A percentile compares a stretch with the other conserved stretches of the same genome.
These are phyloP conservation scores for Parthenolecanium corni DNA, from an alignment of 2,888 invertebrate genomes.

Conservation along the genomic window DNA sequence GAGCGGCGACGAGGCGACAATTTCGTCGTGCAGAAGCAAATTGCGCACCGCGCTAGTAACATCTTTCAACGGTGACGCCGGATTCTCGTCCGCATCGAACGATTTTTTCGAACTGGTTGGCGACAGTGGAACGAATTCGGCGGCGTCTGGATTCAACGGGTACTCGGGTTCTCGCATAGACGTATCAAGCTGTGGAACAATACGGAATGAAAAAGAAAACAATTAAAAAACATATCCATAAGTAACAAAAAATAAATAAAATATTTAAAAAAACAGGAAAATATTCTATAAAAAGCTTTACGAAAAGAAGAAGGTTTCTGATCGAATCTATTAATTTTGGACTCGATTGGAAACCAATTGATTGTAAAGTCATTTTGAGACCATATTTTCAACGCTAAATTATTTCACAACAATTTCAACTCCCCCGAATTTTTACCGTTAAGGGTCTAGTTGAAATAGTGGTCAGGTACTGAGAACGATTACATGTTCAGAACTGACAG, in stretches of 20 bases:
- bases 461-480: too few species aligned
- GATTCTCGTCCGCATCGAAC: not conserved
- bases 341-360: too few species aligned
- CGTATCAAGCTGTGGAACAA: not conserved
- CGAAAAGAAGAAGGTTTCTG: not conserved
- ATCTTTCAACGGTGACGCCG: not conserved
- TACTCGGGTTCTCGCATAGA: constrained; percentile 54
- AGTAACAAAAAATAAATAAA: not conserved
- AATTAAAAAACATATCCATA: not conserved
- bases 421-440: too few species aligned
- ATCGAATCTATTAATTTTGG: too few species aligned
- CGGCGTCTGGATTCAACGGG: constrained; percentile 70
- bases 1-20: constrained; percentile 60
- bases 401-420: too few species aligned
- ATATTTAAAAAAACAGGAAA: not conserved
- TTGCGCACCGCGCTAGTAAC: constrained; percentile 32
- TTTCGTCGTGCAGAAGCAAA: constrained; percentile 33
- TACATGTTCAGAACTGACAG: too few species aligned
- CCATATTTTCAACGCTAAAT: too few species aligned
- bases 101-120: constrained; percentile 36
- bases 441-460: too few species aligned
- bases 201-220: not conserved
- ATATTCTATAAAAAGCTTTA: not conserved
- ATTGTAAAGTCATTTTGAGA: too few species aligned
- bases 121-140: constrained; percentile 66